A percentile compares a stretch with the other conserved stretches of the same genome.
phyloP scores from a whole-genome alignment of 2,888 invertebrate species.

The Odontothrips loti region DNA sequence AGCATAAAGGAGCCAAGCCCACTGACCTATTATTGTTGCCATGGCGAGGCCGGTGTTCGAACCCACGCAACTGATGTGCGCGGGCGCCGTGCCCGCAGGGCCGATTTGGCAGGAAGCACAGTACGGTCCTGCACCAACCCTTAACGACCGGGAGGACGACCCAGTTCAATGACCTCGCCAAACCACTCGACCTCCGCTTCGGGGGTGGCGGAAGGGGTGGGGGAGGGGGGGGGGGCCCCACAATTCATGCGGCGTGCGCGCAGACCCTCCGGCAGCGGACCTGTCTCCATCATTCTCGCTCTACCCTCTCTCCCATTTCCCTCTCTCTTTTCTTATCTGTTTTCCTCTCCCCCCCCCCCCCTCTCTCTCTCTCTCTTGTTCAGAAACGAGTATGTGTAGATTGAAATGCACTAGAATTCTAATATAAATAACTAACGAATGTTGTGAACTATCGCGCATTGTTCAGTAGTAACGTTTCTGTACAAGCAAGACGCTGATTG shows the following conservation, averaged over 20 bases:
- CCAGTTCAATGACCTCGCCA: not conserved
- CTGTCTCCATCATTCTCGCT: not conserved
- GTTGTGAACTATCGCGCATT: too few relatives aligned
- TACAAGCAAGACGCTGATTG: too few relatives aligned
- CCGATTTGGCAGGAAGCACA: not conserved
- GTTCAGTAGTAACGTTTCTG: too few relatives aligned
- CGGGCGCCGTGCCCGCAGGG: too few relatives aligned
- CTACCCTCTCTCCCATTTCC: not conserved
- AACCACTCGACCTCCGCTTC: not conserved
- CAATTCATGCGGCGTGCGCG: not conserved
- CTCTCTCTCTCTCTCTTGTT: not conserved
- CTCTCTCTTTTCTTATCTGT: too few relatives aligned
- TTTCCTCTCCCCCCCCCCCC: too few relatives aligned
- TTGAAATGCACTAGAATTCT: too few relatives aligned
- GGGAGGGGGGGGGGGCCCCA: not conserved
- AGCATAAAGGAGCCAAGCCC: not conserved
- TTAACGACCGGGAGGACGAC: not conserved
- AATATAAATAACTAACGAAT: too few relatives aligned
- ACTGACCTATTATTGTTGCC: conserved; percentile 1
- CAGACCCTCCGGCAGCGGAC: not conserved
- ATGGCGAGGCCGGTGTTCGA: too few relatives aligned
- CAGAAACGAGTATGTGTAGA: too few relatives aligned
- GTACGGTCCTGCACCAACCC: conserved; percentile 8
- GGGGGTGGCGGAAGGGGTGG: not conserved
- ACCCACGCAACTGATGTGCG: too few relatives aligned